Conservation (phyloP, 2,797 vertebrate species). For the Hyperoplus lanceolatus region DNA sequence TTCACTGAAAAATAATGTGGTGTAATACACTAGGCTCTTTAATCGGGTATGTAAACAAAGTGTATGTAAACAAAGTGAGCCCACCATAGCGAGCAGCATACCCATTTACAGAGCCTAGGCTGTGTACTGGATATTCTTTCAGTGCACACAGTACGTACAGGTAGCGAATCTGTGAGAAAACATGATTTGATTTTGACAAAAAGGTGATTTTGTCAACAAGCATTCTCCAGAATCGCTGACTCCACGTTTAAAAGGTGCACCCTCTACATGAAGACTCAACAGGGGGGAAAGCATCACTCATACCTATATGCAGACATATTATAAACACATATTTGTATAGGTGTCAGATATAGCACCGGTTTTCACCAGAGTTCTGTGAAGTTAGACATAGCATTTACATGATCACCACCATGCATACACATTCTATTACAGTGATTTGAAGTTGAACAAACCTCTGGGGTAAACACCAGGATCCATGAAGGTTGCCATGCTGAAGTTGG, state of each 20-base stretch:
- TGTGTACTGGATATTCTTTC: no score
- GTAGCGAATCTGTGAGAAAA: no score
- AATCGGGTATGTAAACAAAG: no score
- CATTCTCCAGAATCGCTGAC: no score
- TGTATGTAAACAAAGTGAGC: no score
- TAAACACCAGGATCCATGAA: constrained; percentile 99
- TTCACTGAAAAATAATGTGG: no score
- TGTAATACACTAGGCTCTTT: no score
- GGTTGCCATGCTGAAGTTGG: constrained; percentile 99
- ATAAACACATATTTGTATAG: constrained; percentile 6
- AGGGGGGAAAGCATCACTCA: constrained; percentile 23
- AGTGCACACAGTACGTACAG: no score
- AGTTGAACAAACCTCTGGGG: constrained; percentile 87
- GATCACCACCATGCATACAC: neutral
- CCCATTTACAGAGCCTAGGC: no score
- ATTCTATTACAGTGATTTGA: neutral
- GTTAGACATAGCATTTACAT: neutral
- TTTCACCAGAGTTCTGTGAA: neutral
- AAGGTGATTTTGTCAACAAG: no score
- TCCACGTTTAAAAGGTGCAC: constrained; percentile 9
- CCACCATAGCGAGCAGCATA: no score
- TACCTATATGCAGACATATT: neutral
- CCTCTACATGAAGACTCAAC: neutral
- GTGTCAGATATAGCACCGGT: neutral
- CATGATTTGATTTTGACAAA: no score